Evolutionary conservation across 2,888 invertebrate species (phyloP).

Genomic region (Oligia fasciuncula): DNA sequence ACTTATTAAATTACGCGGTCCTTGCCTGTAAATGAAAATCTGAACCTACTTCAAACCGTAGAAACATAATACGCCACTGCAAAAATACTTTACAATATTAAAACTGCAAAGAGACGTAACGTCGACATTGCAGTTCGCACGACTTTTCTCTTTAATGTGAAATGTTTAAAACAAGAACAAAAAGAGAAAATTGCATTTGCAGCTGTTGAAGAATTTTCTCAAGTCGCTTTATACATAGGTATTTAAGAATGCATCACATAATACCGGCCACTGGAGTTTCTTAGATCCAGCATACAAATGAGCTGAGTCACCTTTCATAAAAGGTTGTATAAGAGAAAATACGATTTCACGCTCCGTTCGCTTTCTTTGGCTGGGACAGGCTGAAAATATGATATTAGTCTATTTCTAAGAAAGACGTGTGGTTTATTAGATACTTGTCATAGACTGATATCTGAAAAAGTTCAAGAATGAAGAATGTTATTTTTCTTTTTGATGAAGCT

Average conservation of each 20-base stretch:
- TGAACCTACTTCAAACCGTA: neutral
- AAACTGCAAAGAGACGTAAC: constrained; percentile 26
- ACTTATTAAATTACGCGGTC: neutral
- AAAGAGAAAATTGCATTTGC: constrained; percentile 35
- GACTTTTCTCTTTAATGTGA: constrained; percentile 35
- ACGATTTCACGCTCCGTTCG: constrained; percentile 19
- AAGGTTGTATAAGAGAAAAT: constrained; percentile 16
- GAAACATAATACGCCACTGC: constrained; percentile 16
- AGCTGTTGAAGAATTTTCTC: constrained; percentile 38
- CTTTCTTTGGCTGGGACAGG: neutral
- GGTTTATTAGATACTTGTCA: constrained; percentile 16
- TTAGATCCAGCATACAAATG: constrained; percentile 35
- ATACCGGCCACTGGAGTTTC: constrained; percentile 11
- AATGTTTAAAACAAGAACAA: constrained; percentile 43
- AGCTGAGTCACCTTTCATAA: constrained; percentile 7
- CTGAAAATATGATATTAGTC: constrained; percentile 17
- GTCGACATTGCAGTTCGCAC: constrained; percentile 23
- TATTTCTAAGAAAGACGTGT: constrained; percentile 2
- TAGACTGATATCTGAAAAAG: constrained; percentile 6
- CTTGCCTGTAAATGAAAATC: constrained; percentile 1
- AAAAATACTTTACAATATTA: constrained; percentile 34
- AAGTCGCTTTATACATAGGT: constrained; percentile 34
- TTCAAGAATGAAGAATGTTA: neutral
- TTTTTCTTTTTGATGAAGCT: constrained; percentile 8
- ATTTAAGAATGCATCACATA: constrained; percentile 32